These are phyloP conservation scores for Tricholauxania praeusta DNA, from an alignment of 2,888 invertebrate genomes.

Conservation along the genomic window DNA sequence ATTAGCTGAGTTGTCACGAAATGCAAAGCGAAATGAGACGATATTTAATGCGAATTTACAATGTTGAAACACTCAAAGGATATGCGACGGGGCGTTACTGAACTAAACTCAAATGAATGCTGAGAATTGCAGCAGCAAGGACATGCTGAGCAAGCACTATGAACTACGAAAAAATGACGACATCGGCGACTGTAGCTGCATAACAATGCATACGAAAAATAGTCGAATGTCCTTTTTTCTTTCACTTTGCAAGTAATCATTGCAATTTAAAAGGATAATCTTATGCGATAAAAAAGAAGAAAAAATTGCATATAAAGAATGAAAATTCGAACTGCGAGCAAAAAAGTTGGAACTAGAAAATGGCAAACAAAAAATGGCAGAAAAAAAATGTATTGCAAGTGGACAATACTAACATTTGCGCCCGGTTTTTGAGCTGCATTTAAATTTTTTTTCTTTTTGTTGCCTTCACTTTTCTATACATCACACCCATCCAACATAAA, in stretches of 20 bases:
- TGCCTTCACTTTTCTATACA: constrained; percentile 42
- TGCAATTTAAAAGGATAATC: constrained; percentile 47
- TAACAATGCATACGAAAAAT: constrained; percentile 22
- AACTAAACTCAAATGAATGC: neutral
- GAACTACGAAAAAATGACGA: neutral
- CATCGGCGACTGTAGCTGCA: constrained; percentile 3
- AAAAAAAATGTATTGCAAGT: constrained; percentile 39
- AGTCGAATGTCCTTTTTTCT: constrained; percentile 29
- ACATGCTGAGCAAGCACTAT: neutral
- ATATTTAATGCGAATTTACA: constrained; percentile 20
- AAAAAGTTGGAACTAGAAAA: constrained; percentile 15
- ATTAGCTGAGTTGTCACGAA: constrained; percentile 65
- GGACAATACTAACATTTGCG: constrained; percentile 36
- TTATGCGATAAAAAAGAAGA: constrained; percentile 18
- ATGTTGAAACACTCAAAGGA: constrained; percentile 6
- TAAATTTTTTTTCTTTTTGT: constrained; percentile 33
- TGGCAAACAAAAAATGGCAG: constrained; percentile 14
- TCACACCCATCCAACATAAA: constrained; percentile 10
- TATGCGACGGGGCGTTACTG: neutral
- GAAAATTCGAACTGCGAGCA: constrained; percentile 1
- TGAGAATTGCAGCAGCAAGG: neutral
- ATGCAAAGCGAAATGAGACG: constrained; percentile 34
- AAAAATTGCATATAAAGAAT: constrained; percentile 35
- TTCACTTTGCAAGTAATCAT: constrained; percentile 44
- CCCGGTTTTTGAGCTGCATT: too few species aligned